Evolutionary conservation across 2,888 invertebrate species (phyloP).

Genomic region (Orthosia incerta): DNA sequence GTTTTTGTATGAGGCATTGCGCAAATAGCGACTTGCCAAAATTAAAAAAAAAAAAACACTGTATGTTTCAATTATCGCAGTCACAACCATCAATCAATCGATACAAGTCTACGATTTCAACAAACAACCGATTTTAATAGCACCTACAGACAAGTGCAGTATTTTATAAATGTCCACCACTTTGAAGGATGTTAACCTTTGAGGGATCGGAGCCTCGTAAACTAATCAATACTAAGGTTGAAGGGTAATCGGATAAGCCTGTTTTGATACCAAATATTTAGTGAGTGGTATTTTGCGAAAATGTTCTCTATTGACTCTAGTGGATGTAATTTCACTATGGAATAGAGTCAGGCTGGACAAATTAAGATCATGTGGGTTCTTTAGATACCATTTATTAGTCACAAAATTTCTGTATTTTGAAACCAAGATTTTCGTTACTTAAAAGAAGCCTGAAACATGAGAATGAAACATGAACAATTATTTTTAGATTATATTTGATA

Average conservation of each 20-base stretch:
- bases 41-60: too few relatives aligned
- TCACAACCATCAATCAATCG: not conserved
- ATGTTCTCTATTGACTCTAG: not conserved
- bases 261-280: constrained; percentile 21
- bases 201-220: constrained; percentile 11
- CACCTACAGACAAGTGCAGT: not conserved
- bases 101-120: not conserved
- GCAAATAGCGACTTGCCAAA: too few relatives aligned
- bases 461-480: too few relatives aligned
- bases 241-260: constrained; percentile 11
- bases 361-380: not conserved
- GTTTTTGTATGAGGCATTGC: too few relatives aligned
- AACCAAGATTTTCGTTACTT: too few relatives aligned
- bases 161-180: not conserved
- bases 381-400: too few relatives aligned
- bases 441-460: too few relatives aligned
- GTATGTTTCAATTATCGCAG: too few relatives aligned
- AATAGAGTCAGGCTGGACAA: not conserved
- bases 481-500: too few relatives aligned
- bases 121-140: not conserved
- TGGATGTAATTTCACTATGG: too few relatives aligned
- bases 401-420: too few relatives aligned
- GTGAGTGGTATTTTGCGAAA: not conserved
- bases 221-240: constrained; percentile 24
- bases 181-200: constrained; percentile 41